A percentile compares a stretch with the other conserved stretches of the same genome.
phyloP scores from a whole-genome alignment of 1,140 invertebrate genomes.

The Hypothenemus hampei region DNA sequence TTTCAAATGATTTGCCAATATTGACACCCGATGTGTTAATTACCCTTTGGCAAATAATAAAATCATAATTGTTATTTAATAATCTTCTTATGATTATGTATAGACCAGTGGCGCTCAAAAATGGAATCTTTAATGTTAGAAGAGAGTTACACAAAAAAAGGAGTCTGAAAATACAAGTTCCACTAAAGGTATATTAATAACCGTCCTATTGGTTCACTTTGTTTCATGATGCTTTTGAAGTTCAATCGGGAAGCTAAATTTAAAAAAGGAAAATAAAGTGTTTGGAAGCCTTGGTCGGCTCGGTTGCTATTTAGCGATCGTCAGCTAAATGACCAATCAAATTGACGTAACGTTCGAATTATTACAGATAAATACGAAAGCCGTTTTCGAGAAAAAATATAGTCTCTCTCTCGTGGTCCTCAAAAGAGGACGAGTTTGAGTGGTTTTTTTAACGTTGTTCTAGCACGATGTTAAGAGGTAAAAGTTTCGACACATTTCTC shows the following conservation, averaged over 20 bases:
- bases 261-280: slow-evolving; percentile 11
- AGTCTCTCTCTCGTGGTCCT: background rate
- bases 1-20: background rate
- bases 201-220: background rate
- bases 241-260: too few species aligned
- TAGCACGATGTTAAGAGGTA: slow-evolving; percentile 13
- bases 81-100: too few species aligned
- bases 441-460: background rate
- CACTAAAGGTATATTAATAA: background rate
- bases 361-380: slow-evolving; percentile 18
- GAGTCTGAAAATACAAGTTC: too few species aligned
- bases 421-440: background rate
- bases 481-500: slow-evolving; percentile 17
- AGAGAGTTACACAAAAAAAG: too few species aligned
- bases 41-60: background rate
- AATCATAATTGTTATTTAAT: too few species aligned
- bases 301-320: slow-evolving; percentile 7
- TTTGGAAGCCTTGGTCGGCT: slow-evolving; percentile 7
- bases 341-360: slow-evolving; percentile 16
- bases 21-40: too few species aligned
- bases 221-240: too few species aligned
- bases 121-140: too few species aligned
- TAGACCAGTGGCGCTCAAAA: too few species aligned
- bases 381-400: slow-evolving; percentile 1
- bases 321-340: slow-evolving; percentile 19